phyloP scores from a whole-genome alignment of 2,888 invertebrate genomes.

The Dryocosmus kuriphilus region DNA sequence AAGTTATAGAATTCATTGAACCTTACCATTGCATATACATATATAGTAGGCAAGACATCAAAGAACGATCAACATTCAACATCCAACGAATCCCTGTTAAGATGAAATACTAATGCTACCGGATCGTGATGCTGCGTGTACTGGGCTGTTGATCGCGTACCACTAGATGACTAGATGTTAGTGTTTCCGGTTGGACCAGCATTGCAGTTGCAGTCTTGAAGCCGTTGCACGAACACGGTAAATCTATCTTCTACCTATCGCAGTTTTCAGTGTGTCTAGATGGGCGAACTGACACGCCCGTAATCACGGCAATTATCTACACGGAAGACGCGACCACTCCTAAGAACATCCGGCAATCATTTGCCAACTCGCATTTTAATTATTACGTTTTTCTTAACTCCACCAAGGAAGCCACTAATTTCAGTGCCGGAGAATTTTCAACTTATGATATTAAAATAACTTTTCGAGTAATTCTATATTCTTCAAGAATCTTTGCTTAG shows the following conservation, averaged over 20 bases:
- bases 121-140: constrained; percentile 33
- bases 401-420: background rate
- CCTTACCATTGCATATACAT: constrained; percentile 4
- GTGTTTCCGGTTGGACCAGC: constrained; percentile 40
- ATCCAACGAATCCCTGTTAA: constrained; percentile 25
- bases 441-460: no score
- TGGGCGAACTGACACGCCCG: constrained; percentile 64
- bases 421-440: background rate
- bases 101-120: constrained; percentile 38
- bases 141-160: constrained; percentile 10
- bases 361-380: constrained; percentile 28
- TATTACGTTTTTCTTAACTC: constrained; percentile 9
- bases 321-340: constrained; percentile 46
- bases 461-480: no score
- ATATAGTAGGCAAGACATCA: constrained; percentile 1
- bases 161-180: constrained; percentile 11
- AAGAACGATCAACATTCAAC: constrained; percentile 20
- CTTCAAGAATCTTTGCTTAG: no score
- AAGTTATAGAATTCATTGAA: constrained; percentile 13
- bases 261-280: constrained; percentile 55
- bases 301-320: constrained; percentile 65
- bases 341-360: constrained; percentile 44
- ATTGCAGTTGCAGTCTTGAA: constrained; percentile 13
- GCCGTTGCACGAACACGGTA: constrained; percentile 32
- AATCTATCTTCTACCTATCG: constrained; percentile 43